Conservation (phyloP, 1,140 invertebrate species). For the Parasteatoda tepidariorum region DNA sequence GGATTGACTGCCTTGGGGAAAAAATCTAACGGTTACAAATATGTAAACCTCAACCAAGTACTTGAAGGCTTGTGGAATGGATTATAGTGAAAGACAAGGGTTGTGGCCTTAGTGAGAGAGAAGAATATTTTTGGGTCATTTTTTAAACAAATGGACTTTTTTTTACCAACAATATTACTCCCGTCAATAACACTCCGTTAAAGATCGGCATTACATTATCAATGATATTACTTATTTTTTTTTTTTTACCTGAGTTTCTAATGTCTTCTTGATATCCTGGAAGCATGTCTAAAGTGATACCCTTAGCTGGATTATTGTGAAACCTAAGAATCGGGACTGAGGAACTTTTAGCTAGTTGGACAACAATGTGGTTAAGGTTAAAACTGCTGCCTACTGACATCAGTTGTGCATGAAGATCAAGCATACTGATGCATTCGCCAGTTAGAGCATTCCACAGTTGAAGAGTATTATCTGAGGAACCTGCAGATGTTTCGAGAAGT, state of each 20-base stretch:
- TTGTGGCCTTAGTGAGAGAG: no score
- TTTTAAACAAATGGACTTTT: no score
- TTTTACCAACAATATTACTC: no score
- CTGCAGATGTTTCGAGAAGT: conserved; percentile 12
- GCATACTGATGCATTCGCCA: conserved; percentile 62
- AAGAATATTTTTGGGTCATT: no score
- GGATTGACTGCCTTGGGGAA: no score
- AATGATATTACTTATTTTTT: no score
- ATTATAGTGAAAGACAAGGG: no score
- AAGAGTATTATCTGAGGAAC: conserved; percentile 83
- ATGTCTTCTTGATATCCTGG: conserved; percentile 37
- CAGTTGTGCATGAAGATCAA: conserved; percentile 63
- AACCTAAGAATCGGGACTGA: conserved; percentile 63
- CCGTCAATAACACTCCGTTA: no score
- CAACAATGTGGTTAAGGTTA: conserved; percentile 62
- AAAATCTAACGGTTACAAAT: no score
- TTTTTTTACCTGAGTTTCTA: conserved; percentile 18
- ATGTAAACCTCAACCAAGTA: no score
- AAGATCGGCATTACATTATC: no score
- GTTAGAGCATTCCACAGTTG: conserved; percentile 75
- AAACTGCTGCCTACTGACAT: conserved; percentile 56
- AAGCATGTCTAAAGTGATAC: conserved; percentile 61
- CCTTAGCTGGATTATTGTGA: conserved; percentile 64
- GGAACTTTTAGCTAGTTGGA: conserved; percentile 63
- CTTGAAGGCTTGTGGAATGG: no score